A percentile compares a stretch with the other conserved stretches of the same genome.
Evolutionary conservation across 1,140 invertebrate species (phyloP).

Genomic region (Helicoverpa zea): DNA sequence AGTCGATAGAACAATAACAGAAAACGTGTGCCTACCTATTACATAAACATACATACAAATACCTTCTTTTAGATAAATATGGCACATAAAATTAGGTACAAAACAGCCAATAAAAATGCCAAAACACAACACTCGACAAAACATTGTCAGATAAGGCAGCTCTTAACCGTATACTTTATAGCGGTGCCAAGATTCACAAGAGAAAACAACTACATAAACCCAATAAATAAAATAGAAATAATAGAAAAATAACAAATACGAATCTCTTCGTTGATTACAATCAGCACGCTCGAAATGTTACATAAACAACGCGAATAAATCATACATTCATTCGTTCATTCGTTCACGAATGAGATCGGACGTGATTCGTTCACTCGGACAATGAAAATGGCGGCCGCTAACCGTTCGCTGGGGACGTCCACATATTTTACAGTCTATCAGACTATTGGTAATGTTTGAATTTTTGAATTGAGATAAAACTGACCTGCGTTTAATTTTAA

Average conservation of each 20-base stretch:
- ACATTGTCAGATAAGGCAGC: slow-evolving; percentile 10
- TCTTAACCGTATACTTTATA: slow-evolving; percentile 33
- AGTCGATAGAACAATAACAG: no score
- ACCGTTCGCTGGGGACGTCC: slow-evolving; percentile 7
- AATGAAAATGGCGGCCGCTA: slow-evolving; percentile 27
- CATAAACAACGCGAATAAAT: slow-evolving; percentile 46
- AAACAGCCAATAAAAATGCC: slow-evolving; percentile 24
- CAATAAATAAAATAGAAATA: slow-evolving; percentile 47
- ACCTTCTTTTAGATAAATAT: neutral
- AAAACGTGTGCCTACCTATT: no score
- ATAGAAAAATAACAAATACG: slow-evolving; percentile 44
- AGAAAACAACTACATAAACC: slow-evolving; percentile 39
- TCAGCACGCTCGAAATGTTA: slow-evolving; percentile 31
- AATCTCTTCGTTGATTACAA: slow-evolving; percentile 40
- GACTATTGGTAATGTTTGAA: slow-evolving; percentile 3
- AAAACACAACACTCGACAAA: slow-evolving; percentile 23
- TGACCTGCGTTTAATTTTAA: neutral
- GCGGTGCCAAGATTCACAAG: slow-evolving; percentile 28
- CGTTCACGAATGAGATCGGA: slow-evolving; percentile 41
- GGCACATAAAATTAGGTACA: slow-evolving; percentile 25
- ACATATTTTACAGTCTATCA: slow-evolving; percentile 16
- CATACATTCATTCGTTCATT: slow-evolving; percentile 44
- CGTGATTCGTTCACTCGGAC: slow-evolving; percentile 35
- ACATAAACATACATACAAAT: neutral
- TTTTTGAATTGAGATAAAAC: neutral